Conservation (phyloP, 2,888 invertebrate species). For the Carpatolechia fugitivella region DNA sequence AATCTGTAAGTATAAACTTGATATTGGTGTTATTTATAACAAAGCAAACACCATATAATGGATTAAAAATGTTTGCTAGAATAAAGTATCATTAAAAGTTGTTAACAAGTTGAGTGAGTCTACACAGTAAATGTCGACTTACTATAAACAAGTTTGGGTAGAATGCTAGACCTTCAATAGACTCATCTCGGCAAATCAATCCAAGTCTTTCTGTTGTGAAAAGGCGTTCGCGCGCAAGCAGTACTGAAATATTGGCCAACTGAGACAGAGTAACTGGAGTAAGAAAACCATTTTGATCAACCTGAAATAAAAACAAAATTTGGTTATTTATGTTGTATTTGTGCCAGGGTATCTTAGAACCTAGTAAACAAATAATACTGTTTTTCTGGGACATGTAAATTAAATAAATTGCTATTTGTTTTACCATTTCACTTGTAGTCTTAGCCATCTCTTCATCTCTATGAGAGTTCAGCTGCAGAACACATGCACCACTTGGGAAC, state of each 20-base stretch:
- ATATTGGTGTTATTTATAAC: too few species aligned
- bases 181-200: constrained; percentile 95
- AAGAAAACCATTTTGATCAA: constrained; percentile 83
- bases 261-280: constrained; percentile 94
- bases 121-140: too few species aligned
- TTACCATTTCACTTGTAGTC: constrained; percentile 82
- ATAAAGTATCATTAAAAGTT: too few species aligned
- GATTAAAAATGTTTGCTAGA: too few species aligned
- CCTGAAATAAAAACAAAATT: constrained; percentile 58
- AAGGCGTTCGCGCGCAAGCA: constrained; percentile 94
- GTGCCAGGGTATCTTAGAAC: too few species aligned
- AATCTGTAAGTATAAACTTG: too few species aligned
- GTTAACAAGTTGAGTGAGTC: too few species aligned
- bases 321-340: too few species aligned
- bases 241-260: constrained; percentile 89
- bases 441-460: constrained; percentile 85
- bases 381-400: too few species aligned
- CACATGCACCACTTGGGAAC: constrained; percentile 97
- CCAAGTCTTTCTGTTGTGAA: constrained; percentile 92
- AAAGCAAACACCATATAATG: too few species aligned
- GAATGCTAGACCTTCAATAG: constrained; percentile 95
- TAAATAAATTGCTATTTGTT: not conserved
- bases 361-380: too few species aligned
- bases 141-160: constrained; percentile 91
- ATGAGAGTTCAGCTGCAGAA: constrained; percentile 90